Conservation (phyloP, 92 coral and sea anemone genomes). For the Zoanthus solanderi region DNA sequence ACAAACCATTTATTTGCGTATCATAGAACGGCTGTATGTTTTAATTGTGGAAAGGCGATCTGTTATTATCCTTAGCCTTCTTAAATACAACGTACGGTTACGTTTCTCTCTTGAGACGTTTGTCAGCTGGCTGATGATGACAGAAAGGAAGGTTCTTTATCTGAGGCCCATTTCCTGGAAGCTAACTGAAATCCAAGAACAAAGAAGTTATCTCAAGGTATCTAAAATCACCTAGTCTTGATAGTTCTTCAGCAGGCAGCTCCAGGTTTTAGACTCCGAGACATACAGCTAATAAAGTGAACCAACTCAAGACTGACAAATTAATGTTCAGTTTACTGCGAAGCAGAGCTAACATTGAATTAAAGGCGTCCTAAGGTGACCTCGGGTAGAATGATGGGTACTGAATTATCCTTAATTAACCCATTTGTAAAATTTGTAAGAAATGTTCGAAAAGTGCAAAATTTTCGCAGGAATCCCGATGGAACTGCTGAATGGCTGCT, state of each 20-base stretch:
- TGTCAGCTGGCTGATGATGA: constrained; percentile 86
- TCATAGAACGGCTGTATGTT: constrained; percentile 85
- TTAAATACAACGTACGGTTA: constrained; percentile 73
- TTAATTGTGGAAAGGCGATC: constrained; percentile 85
- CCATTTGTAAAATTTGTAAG: too few relatives aligned
- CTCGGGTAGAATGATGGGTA: too few relatives aligned
- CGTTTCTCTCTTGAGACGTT: constrained; percentile 84
- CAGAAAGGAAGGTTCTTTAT: constrained; percentile 74
- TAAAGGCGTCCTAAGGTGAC: too few relatives aligned
- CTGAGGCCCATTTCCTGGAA: constrained; percentile 89
- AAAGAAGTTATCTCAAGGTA: constrained; percentile 86
- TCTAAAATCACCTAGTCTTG: background rate
- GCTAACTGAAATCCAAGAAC: constrained; percentile 69
- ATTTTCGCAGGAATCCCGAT: background rate
- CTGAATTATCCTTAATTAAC: too few relatives aligned
- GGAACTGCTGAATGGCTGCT: background rate
- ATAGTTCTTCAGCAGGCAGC: background rate
- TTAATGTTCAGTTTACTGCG: background rate
- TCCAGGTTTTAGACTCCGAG: background rate
- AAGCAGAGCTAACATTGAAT: background rate
- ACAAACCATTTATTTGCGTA: constrained; percentile 68
- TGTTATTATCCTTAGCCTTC: constrained; percentile 69
- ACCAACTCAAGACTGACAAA: background rate
- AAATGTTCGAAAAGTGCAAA: background rate
- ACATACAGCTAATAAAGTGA: background rate